Evolutionary conservation across 1,140 invertebrate species (phyloP).

Genomic region (Dendroctonus ponderosae): DNA sequence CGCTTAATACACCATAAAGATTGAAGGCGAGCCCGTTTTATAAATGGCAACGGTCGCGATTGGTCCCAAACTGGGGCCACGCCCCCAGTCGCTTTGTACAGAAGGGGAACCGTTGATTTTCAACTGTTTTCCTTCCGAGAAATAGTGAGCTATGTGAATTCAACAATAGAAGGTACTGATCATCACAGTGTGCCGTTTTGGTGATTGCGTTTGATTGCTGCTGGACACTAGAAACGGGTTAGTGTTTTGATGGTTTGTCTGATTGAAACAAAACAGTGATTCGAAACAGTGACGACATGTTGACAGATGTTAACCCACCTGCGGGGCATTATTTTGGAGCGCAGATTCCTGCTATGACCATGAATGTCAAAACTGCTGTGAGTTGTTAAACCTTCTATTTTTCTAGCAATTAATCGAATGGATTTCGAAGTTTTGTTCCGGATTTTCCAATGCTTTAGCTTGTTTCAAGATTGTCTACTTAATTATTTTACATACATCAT

Average conservation of each 20-base stretch:
- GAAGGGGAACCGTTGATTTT: slow-evolving; percentile 51
- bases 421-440: not conserved
- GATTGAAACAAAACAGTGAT: not conserved
- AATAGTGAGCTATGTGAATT: slow-evolving; percentile 50
- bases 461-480: too few species aligned
- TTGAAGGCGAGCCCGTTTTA: slow-evolving; percentile 39
- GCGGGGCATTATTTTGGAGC: slow-evolving; percentile 58
- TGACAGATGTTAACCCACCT: slow-evolving; percentile 59
- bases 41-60: slow-evolving; percentile 46
- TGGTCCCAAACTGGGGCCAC: slow-evolving; percentile 37
- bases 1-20: slow-evolving; percentile 30
- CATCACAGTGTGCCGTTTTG: slow-evolving; percentile 34
- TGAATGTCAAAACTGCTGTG: slow-evolving; percentile 55
- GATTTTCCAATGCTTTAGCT: too few species aligned
- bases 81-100: slow-evolving; percentile 34
- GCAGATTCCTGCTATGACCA: slow-evolving; percentile 58
- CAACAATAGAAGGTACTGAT: slow-evolving; percentile 49
- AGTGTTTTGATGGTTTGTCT: slow-evolving; percentile 31
- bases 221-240: slow-evolving; percentile 19
- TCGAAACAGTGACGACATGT: slow-evolving; percentile 45
- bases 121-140: slow-evolving; percentile 46
- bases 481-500: too few species aligned
- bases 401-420: not conserved
- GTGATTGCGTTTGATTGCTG: slow-evolving; percentile 36
- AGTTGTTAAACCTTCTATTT: slow-evolving; percentile 31